A percentile compares a stretch with the other conserved stretches of the same genome.
Conservation (phyloP, 1,140 invertebrate species). For the Parapsyche elsis region DNA sequence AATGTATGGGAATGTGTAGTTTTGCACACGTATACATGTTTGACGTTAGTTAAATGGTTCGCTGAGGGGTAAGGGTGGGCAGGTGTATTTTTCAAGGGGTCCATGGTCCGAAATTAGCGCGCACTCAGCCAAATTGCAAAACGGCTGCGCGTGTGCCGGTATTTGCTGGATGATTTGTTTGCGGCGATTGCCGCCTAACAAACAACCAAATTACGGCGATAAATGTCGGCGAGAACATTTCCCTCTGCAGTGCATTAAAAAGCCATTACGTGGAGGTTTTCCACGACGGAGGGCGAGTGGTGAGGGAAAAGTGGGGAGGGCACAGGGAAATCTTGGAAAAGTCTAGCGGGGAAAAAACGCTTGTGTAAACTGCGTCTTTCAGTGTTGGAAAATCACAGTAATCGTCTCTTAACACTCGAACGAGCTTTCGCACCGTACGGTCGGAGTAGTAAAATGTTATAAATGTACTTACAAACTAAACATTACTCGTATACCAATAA, state of each 20-base stretch:
- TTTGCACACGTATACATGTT: too few species aligned
- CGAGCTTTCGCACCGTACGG: background rate
- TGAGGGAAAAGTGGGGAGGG: background rate
- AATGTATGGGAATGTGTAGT: too few species aligned
- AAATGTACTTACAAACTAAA: too few species aligned
- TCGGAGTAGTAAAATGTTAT: background rate
- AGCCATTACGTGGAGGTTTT: conserved; percentile 30
- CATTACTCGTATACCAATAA: too few species aligned
- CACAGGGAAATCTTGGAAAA: background rate
- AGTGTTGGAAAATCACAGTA: conserved; percentile 4
- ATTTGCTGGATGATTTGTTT: conserved; percentile 39
- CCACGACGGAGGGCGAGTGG: background rate
- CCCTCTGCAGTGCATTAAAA: conserved; percentile 46
- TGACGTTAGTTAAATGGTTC: too few species aligned
- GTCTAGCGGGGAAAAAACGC: background rate
- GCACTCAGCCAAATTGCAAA: conserved; percentile 4
- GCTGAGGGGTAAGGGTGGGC: background rate
- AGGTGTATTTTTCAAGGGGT: background rate
- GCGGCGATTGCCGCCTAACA: conserved; percentile 40
- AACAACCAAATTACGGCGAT: conserved; percentile 42
- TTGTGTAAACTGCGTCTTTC: conserved; percentile 8
- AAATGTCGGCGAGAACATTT: conserved; percentile 42
- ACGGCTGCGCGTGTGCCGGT: background rate
- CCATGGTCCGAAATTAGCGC: background rate
- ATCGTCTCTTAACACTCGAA: background rate